Percentiles rank a stretch among this genome's conserved stretches.
Conservation (phyloP, 2,797 vertebrate species). For the Aulostomus chinensis region DNA sequence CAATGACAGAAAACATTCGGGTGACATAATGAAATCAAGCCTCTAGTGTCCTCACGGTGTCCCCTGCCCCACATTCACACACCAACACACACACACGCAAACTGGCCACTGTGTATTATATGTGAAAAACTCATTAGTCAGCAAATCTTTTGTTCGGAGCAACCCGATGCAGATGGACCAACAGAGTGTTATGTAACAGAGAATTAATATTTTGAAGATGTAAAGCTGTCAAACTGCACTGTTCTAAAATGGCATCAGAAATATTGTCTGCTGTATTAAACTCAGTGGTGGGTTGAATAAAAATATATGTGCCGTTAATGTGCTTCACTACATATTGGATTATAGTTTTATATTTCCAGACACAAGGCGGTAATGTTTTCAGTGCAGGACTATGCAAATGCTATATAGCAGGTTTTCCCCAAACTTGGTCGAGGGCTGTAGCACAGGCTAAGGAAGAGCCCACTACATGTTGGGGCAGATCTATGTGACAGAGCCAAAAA, state of each 20-base stretch:
- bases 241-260: not conserved
- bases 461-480: no score
- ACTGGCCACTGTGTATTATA: not conserved
- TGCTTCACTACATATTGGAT: no score
- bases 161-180: constrained; percentile 48
- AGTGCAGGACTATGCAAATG: no score
- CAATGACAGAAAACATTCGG: not conserved
- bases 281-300: no score
- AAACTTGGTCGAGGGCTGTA: no score
- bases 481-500: no score
- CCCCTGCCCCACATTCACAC: not conserved
- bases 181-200: constrained; percentile 48
- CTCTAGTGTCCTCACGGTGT: constrained; percentile 2
- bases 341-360: no score
- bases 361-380: no score
- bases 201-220: constrained; percentile 12
- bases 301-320: no score
- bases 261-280: no score
- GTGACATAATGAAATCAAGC: constrained; percentile 32
- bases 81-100: constrained; percentile 9
- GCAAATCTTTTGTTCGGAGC: constrained; percentile 49
- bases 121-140: constrained; percentile 47
- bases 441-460: no score
- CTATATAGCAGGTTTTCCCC: no score
- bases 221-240: constrained; percentile 10